Base-by-base conservation (phyloP, 2,797 vertebrate genomes). In the Sternarchorhynchus goeldii region DNA sequence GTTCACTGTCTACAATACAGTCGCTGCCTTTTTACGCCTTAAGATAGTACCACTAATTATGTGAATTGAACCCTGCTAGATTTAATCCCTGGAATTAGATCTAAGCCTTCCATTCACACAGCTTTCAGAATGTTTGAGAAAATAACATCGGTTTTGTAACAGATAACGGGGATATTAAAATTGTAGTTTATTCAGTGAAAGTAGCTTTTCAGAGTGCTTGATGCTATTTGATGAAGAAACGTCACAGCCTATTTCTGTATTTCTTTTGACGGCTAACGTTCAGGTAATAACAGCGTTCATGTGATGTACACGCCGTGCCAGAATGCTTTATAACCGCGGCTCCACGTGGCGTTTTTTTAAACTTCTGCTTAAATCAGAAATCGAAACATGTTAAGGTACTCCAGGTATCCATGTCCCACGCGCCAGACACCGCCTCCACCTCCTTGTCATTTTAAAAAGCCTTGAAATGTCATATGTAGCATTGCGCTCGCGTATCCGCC, bases 391-490 rank as follows among this genome's bases (percentile, higher is more conserved):
- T 59, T 67, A 55, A 36, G n/a, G 2, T 39, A 21, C 31, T n/a
- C 31, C 0, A 45, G 71, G 64, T 18, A 25, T 70, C 65, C 31
- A 2, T 32, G 58, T 62, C 12, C 45, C 7, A 14, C n/a, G 4
- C 2, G 64, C 41, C 17, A 55, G 50, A 3, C 69, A 58, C 10
- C 20, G 32, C 39, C 7, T 2, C 41, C 12, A 16, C 57, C 16
- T n/a, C 39, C 36, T 6, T 53, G 31, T 55, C 45, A 36, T 31
- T 66, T 64, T 12, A 50, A 80, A 76, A 80, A 76, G 79, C 45
- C 55, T 29, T 58, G 73, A 80, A 80, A 76, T 72, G 73, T 69
- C 79, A 80, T 45, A 53, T 75, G 78, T 70, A 56, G 50, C 18
- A 45, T 31, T 7, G 72, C 69, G 20, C 69, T 31, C 60, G 65